Percentiles rank a stretch among this genome's conserved stretches.
These are phyloP conservation scores for Tinea pellionella DNA, from an alignment of 2,888 invertebrate genomes.

Conservation along the genomic window DNA sequence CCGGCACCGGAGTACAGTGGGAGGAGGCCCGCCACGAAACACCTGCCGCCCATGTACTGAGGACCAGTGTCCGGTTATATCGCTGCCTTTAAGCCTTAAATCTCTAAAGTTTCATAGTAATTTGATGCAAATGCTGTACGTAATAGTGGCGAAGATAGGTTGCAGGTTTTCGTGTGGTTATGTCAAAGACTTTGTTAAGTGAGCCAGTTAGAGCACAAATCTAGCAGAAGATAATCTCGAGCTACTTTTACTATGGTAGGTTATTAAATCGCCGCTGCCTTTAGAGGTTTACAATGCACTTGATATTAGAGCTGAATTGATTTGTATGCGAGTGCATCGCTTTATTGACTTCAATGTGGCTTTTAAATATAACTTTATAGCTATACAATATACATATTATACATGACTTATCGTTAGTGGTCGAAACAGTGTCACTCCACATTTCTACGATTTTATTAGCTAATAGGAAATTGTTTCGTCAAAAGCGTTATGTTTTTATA, in stretches of 20 bases:
- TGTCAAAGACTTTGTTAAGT: neutral
- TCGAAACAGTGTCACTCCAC: too few relatives aligned
- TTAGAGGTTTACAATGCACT: conserved; percentile 36
- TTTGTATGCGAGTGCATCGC: neutral
- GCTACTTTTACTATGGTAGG: conserved; percentile 36
- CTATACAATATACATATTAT: too few relatives aligned
- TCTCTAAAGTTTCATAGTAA: conserved; percentile 21
- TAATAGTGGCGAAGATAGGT: conserved; percentile 28
- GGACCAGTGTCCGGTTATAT: conserved; percentile 39
- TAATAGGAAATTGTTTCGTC: too few relatives aligned
- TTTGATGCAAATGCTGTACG: conserved; percentile 27
- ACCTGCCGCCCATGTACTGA: conserved; percentile 67
- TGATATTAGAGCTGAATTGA: too few relatives aligned
- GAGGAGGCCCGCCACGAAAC: conserved; percentile 59
- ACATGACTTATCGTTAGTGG: too few relatives aligned
- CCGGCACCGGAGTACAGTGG: conserved; percentile 40
- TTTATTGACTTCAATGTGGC: neutral
- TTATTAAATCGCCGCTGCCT: conserved; percentile 25
- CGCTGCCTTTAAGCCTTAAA: conserved; percentile 24
- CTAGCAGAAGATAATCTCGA: conserved; percentile 53
- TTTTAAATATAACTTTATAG: too few relatives aligned
- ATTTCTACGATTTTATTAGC: too few relatives aligned
- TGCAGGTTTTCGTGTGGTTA: neutral
- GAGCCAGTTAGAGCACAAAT: conserved; percentile 54
- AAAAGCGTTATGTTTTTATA: too few relatives aligned